phyloP scores from a whole-genome alignment of 2,797 vertebrate genomes.

The Masticophis lateralis region DNA sequence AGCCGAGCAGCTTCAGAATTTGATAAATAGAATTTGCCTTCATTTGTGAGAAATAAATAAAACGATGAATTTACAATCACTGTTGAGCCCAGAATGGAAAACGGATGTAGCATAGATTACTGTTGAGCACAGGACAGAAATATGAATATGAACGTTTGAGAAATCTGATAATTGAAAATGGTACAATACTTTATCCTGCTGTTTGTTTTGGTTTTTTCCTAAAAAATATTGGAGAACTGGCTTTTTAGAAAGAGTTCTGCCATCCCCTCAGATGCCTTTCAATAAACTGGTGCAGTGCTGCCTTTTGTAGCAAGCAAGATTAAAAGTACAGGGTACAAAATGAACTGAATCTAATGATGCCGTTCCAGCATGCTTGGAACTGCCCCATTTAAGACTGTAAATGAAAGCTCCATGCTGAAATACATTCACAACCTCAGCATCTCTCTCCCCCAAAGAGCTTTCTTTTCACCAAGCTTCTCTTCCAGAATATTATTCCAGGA shows the following conservation, averaged over 20 bases:
- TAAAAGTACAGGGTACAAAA: not conserved
- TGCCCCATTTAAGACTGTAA: not conserved
- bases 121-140: not conserved
- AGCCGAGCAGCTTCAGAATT: not conserved
- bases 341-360: not conserved
- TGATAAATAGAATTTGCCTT: not conserved
- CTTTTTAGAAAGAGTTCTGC: not conserved
- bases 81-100: not conserved
- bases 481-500: not conserved
- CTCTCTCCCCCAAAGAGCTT: not conserved
- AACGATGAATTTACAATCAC: not conserved
- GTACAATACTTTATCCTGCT: not conserved
- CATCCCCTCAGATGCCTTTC: not conserved
- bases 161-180: not conserved
- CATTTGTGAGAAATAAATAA: not conserved
- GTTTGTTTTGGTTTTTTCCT: no score
- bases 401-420: not conserved
- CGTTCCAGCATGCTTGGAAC: not conserved
- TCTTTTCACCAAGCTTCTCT: not conserved
- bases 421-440: not conserved
- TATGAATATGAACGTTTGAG: not conserved
- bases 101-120: not conserved
- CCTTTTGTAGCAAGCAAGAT: not conserved
- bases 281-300: not conserved
- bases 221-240: not conserved